Evolutionary conservation across 30 jellyfish, hydroid and myxozoan species (phyloP), one percentile per base, ranked within the genome.

Genomic region (Phacellophora camtschatica): DNA sequence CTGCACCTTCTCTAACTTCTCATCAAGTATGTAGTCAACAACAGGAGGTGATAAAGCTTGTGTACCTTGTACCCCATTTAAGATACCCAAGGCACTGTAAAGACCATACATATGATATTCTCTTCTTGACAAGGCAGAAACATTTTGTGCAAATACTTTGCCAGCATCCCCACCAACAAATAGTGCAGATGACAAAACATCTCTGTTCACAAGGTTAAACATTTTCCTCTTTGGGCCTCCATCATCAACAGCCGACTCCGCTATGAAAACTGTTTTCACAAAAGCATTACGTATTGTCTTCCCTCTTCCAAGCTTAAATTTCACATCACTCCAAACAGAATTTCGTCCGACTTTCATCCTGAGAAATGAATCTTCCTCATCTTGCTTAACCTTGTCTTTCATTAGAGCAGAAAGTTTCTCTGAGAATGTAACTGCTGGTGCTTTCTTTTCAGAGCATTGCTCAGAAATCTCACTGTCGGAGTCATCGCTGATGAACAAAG

Each of bases 1-100:
- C 18, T 18, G 13, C 5, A 43, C 57, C 57, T 11, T 18, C 57
- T 43, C 57, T 5, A 43, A 23, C 18, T 43, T 23, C 30, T 31
- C 50, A 25, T 61, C 30, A 0, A 23, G 50, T 23, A 31, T 31
- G 50, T 61, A 61, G 13, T 61, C 27, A 61, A 61, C 75, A 61
- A 61, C 49, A 5, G 75, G 75, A 61, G 75, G 49, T 23, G 75
- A 25, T 19, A 61, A 61, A 1, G 50, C 46, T 61, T 61, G 46
- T 19, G 75, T 48, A 61, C 75, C 75, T 61, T 25, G 46, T 61
- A 23, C 75, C 10, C 75, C 75, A 61, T 61, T 61, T 19, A 61
- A 31, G 46, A 61, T 61, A 31, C 50, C 75, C 10, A 30, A 34
- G 27, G 29, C 75, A 31, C 75, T 23, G 30, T 19, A 23, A 30